phyloP scores from a whole-genome alignment of 2,888 invertebrate species.

The Brachypalpus laphriformis region DNA sequence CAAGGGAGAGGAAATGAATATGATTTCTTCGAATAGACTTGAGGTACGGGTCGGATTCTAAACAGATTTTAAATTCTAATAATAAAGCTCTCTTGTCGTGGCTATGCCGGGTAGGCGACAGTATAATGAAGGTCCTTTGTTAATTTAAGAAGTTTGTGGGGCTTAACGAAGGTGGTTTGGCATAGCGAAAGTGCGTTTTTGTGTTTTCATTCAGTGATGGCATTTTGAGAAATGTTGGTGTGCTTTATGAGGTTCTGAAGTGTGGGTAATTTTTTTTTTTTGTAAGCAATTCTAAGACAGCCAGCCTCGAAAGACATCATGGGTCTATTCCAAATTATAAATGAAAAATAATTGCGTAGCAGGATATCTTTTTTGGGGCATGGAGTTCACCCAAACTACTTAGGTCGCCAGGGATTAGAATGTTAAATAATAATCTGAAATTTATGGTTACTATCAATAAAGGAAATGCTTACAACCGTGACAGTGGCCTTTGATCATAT shows the following conservation, averaged over 20 bases:
- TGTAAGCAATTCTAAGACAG: not conserved
- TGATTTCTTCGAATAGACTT: constrained; percentile 5
- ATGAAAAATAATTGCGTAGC: not conserved
- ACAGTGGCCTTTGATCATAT: no score
- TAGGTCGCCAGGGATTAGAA: not conserved
- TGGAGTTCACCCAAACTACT: not conserved
- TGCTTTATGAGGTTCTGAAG: not conserved
- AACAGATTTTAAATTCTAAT: constrained; percentile 9
- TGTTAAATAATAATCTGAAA: not conserved
- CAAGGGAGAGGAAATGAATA: constrained; percentile 5
- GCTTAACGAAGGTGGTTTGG: not conserved
- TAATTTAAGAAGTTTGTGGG: not conserved
- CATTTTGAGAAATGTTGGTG: not conserved
- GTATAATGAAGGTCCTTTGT: not conserved
- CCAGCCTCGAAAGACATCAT: not conserved
- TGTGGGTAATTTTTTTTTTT: not conserved
- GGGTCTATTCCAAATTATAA: not conserved
- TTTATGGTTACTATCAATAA: not conserved
- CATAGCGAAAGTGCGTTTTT: constrained; percentile 6
- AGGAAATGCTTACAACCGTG: no score
- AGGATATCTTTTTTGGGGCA: not conserved
- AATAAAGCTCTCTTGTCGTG: constrained; percentile 1
- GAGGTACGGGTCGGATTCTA: not conserved
- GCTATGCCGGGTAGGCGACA: not conserved
- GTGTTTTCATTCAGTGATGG: constrained; percentile 7